A percentile compares a stretch with the other conserved stretches of the same genome.
phyloP scores from a whole-genome alignment of 1,140 invertebrate species.

The Eurytemora carolleeae region DNA sequence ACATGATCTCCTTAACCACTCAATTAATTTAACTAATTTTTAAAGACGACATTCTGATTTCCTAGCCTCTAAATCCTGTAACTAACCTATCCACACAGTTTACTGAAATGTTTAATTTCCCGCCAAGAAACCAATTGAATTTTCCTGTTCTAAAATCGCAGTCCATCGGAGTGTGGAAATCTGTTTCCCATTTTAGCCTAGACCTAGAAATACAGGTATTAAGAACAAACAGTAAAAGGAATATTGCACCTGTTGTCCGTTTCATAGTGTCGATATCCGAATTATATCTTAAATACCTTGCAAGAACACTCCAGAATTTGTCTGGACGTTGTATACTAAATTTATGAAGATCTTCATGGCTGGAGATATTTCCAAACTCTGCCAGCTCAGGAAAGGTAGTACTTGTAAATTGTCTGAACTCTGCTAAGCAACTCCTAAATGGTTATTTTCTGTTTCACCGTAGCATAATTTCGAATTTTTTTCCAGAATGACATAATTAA shows the following conservation, averaged over 20 bases:
- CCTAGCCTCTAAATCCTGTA: too few relatives aligned
- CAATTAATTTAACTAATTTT: neutral
- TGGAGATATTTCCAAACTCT: too few relatives aligned
- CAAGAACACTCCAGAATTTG: slow-evolving; percentile 30
- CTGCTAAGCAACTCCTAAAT: too few relatives aligned
- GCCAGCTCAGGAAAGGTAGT: too few relatives aligned
- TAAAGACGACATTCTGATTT: too few relatives aligned
- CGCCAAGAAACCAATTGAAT: slow-evolving; percentile 25
- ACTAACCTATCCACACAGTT: slow-evolving; percentile 11
- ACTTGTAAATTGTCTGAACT: too few relatives aligned
- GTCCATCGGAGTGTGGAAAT: slow-evolving; percentile 27
- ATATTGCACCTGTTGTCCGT: neutral
- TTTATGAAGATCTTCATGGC: slow-evolving; percentile 22
- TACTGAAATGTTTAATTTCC: slow-evolving; percentile 33
- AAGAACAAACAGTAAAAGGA: neutral
- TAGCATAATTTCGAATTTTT: too few relatives aligned
- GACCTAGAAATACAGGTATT: slow-evolving; percentile 15
- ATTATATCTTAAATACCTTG: slow-evolving; percentile 14
- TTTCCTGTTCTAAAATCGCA: slow-evolving; percentile 27
- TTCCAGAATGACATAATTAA: too few relatives aligned
- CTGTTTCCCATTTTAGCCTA: slow-evolving; percentile 27
- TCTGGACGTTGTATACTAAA: slow-evolving; percentile 25
- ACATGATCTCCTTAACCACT: neutral
- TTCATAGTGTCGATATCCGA: neutral
- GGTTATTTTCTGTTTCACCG: too few relatives aligned